Evolutionary conservation across 2,113 vertebrate species (phyloP).

Genomic region (Hippotragus niger): DNA sequence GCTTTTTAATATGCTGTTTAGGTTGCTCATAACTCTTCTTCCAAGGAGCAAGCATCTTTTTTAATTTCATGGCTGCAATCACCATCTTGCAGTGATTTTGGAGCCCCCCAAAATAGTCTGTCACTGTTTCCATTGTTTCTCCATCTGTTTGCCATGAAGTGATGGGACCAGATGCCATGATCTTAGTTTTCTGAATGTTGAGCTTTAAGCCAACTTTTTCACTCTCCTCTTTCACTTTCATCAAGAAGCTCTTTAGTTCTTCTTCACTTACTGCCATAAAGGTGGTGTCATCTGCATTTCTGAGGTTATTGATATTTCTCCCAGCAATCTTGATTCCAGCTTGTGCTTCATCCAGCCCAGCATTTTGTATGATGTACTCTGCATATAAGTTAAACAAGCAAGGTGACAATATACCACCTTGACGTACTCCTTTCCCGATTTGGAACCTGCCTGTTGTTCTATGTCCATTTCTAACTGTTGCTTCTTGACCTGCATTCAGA

Average conservation of each 20-base stretch:
- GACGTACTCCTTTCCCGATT: neutral
- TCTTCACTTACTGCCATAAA: neutral
- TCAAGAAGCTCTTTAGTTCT: neutral
- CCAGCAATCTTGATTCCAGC: neutral
- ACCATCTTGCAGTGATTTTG: neutral
- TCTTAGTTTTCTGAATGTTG: neutral
- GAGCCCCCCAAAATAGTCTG: neutral
- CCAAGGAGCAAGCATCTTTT: neutral
- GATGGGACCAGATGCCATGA: neutral
- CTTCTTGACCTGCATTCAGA: neutral
- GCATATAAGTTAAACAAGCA: neutral
- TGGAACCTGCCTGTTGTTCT: neutral
- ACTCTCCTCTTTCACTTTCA: neutral
- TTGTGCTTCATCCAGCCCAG: neutral
- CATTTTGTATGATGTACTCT: neutral
- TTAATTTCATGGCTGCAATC: neutral
- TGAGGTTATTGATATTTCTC: neutral
- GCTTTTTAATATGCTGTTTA: neutral
- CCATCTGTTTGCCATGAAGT: neutral
- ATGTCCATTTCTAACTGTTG: neutral
- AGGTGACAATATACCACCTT: neutral
- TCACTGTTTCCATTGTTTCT: neutral
- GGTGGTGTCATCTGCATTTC: neutral
- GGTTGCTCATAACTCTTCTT: neutral
- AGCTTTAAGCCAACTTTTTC: neutral